Evolutionary conservation across 2,888 invertebrate genomes (phyloP).

Genomic region (Metellina segmentata): DNA sequence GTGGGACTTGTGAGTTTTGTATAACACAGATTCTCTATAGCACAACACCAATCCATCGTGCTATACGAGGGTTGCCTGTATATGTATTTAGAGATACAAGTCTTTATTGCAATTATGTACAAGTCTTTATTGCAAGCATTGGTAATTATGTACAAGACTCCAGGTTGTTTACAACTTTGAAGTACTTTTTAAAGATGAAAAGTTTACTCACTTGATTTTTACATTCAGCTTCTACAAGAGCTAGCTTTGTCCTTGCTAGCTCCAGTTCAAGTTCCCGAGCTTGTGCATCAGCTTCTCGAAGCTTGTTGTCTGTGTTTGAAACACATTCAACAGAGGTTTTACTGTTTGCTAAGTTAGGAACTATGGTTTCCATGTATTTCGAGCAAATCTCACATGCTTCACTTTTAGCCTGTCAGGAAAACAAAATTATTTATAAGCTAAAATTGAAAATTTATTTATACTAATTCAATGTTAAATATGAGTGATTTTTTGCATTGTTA

Average conservation of each 20-base stretch:
- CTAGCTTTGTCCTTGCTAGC: slow-evolving; percentile 96
- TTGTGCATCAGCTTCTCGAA: slow-evolving; percentile 85
- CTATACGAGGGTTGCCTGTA: no score
- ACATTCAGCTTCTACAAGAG: slow-evolving; percentile 98
- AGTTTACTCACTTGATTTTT: slow-evolving; percentile 87
- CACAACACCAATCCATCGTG: no score
- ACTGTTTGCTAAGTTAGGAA: slow-evolving; percentile 27
- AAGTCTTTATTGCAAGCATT: no score
- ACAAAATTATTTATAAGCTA: background rate
- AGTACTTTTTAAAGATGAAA: no score
- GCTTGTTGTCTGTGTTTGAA: slow-evolving; percentile 78
- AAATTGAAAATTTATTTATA: background rate
- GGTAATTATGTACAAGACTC: no score
- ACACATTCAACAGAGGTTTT: slow-evolving; percentile 33
- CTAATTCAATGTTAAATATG: background rate
- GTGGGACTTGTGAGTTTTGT: no score
- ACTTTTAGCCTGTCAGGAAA: slow-evolving; percentile 43
- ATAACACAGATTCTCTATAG: no score
- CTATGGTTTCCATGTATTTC: slow-evolving; percentile 55
- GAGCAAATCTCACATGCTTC: slow-evolving; percentile 49
- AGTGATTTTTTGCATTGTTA: background rate
- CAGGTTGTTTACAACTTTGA: no score
- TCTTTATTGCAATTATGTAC: no score
- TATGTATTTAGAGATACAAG: no score
- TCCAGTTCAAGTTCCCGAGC: slow-evolving; percentile 96